Evolutionary conservation across 1,140 invertebrate species (phyloP).

Genomic region (Melitaea cinxia): DNA sequence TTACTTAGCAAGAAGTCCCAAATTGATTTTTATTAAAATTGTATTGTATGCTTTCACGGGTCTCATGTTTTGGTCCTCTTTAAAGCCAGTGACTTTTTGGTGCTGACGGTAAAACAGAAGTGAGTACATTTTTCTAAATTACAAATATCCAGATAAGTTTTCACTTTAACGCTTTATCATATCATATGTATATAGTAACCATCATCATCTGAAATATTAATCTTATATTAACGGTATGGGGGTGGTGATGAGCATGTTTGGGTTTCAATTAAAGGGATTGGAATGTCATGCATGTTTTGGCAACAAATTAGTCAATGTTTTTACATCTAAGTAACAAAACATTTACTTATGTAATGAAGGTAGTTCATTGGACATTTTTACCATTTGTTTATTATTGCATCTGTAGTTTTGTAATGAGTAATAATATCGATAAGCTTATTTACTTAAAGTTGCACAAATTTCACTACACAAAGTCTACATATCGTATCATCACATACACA

Average conservation of each 20-base stretch:
- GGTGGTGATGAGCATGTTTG: neutral
- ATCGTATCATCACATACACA: neutral
- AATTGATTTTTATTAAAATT: conserved; percentile 11
- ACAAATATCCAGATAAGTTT: conserved; percentile 13
- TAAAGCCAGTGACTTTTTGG: conserved; percentile 19
- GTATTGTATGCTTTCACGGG: conserved; percentile 32
- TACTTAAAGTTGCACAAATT: neutral
- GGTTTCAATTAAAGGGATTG: neutral
- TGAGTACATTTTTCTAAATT: conserved; percentile 27
- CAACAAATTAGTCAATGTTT: neutral
- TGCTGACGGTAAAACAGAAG: conserved; percentile 26
- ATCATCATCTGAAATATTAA: neutral
- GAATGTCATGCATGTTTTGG: neutral
- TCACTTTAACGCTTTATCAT: neutral
- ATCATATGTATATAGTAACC: neutral
- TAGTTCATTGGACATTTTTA: neutral
- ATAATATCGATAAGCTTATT: neutral
- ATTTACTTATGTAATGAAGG: neutral
- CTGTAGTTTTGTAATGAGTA: neutral
- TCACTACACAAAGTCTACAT: neutral
- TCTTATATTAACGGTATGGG: neutral
- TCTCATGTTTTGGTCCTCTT: conserved; percentile 22
- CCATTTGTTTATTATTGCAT: neutral
- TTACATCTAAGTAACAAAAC: neutral
- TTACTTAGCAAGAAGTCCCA: neutral